Percentiles rank a stretch among this genome's conserved stretches.
Evolutionary conservation across 2,888 invertebrate species (phyloP).

Genomic region (Scelioninae gen. 1): DNA sequence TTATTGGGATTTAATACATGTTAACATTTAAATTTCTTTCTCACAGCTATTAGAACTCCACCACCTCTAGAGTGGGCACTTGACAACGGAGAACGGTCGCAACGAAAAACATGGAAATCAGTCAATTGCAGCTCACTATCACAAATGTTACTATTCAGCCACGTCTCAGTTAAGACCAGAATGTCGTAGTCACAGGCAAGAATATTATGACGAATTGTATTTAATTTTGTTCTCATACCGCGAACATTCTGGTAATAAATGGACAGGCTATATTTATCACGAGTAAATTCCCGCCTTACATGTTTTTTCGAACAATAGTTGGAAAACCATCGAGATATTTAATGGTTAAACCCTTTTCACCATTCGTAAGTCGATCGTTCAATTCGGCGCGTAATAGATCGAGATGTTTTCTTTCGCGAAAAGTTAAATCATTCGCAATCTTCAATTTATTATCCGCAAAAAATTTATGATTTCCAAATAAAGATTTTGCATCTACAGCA

Average conservation of each 20-base stretch:
- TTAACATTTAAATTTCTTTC: conserved; percentile 1
- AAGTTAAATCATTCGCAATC: neutral
- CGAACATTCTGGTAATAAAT: neutral
- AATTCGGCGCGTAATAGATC: too few species aligned
- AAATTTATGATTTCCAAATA: conserved; percentile 1
- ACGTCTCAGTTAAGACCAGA: conserved; percentile 2
- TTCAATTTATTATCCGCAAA: neutral
- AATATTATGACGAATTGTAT: neutral
- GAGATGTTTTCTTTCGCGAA: too few species aligned
- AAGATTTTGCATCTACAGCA: neutral
- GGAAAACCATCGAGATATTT: conserved; percentile 10
- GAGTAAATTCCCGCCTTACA: neutral
- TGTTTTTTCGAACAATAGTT: conserved; percentile 7
- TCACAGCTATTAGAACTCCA: neutral
- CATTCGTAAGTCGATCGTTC: neutral
- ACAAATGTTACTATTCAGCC: neutral
- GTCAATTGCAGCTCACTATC: conserved; percentile 3
- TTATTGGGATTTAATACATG: neutral
- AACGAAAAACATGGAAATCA: neutral
- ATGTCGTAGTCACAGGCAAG: neutral
- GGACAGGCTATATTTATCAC: too few species aligned
- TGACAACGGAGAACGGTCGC: neutral
- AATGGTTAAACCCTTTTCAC: conserved; percentile 1
- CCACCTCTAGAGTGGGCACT: neutral
- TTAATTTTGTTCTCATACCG: conserved; percentile 7